Base-by-base conservation (phyloP, 2,888 invertebrate species). In the Drosophila merina region DNA sequence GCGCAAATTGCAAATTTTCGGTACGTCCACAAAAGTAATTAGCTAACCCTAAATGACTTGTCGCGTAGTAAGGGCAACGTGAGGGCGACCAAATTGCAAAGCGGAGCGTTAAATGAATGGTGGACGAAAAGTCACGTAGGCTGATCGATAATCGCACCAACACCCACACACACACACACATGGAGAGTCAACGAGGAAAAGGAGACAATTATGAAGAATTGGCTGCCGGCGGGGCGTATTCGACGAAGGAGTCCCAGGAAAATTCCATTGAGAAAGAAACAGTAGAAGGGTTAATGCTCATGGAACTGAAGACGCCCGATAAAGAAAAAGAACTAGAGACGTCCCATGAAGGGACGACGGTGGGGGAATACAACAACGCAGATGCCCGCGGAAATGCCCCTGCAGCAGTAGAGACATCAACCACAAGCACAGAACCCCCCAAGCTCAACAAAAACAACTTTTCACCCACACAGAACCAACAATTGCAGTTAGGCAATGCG, bases 61-160 rank as follows among this genome's bases (percentile, higher is more conserved):
- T 7, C 8, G 40, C 40, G 4, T 20, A 14, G 7, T 9, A 42
- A 8, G 12, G 14, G 4, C 20, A 14, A 7, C 7, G 14, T 3
- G 20, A 20, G 8, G 20, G 14, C 40, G 14, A 14, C 8, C 40
- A 8, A 42, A 20, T 9, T 8, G 40, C 20, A 14, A 42, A 14
- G 20, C 40, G 20, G 40, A 20, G 14, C 40, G 7, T 20, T 20
- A 14, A 14, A 14, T n/a, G 14, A 14, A 20, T 20, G 40, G 40
- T 20, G 40, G 7, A 20, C 40, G 7, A 42, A 20, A 14, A 42
- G 84, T 84, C 84, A 86, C 84, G 84, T 84, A 84, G 84, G 30
- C 59, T 60, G 59, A 60, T 78, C 77, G 76, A 59, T 59, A 57
- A 74, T 74, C 79, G 54, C 81, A 79, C 84, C 77, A 81, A 79